Evolutionary conservation across 1,140 invertebrate genomes (phyloP), one percentile per base, ranked within the genome.

Genomic region (Drosophila punjabiensis): DNA sequence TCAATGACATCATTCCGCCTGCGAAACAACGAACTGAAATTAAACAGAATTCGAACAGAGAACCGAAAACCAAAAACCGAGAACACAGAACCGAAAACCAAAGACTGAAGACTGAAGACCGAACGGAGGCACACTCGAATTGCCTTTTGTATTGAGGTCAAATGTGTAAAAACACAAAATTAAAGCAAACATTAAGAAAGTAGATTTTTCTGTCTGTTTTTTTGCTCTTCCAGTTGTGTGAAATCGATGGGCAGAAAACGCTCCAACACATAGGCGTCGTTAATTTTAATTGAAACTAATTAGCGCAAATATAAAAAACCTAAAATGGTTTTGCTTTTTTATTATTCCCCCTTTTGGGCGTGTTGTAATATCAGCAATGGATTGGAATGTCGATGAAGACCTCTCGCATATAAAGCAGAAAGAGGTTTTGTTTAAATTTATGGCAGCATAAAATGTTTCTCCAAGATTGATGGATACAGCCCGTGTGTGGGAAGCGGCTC

Each of bases 281-380:
- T 90, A 89, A 85, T 90, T 90, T 90, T 89, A 89, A 90, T 90
- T 89, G 87, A 89, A 89, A 82, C 82, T 89, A 90, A 89, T 89
- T 89, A 90, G 79, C 86, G 68, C 81, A 90, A 61, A 74, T 75
- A 68, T 78, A 81, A 79, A 88, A 80, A 64, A 79, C 39, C 65
- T 56, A 30, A 59, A 79, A 79, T 60, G 32, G 32, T 59, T 78
- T 56, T 43, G 64, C 18, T 16, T 69, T 56, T 37, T 56, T 56
- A 56, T 37, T n/a, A 18, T 33, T 53, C 30, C 9, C 50, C 33
- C 33, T 8, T 20, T 20, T 5, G 28, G 43, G 43, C 24, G 13
- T 76, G 55, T 60, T 60, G 74, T 77, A 77, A 77, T 77, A 33
- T 30, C n/a, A 55, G 61, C 30, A 70, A 70, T 64, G 9, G 59